phyloP scores from a whole-genome alignment of 1,140 invertebrate genomes.

The Trachelipus rathkii region DNA sequence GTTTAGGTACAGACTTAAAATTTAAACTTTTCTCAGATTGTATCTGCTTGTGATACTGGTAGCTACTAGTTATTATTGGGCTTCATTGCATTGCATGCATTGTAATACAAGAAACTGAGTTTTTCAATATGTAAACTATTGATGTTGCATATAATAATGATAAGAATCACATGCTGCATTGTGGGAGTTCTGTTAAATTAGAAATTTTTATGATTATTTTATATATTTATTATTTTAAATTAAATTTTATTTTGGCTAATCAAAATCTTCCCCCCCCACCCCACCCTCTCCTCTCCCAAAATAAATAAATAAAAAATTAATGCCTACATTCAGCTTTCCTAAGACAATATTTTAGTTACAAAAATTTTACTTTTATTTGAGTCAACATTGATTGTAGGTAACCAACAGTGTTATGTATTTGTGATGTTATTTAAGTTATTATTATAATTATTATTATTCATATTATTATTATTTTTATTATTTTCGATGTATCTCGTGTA shows the following conservation, averaged over 20 bases:
- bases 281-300: no score
- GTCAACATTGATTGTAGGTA: neutral
- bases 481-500: no score
- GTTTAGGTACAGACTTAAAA: slow-evolving; percentile 33
- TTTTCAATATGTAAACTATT: slow-evolving; percentile 38
- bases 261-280: neutral
- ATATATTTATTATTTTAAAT: slow-evolving; percentile 7
- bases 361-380: neutral
- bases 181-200: slow-evolving; percentile 24
- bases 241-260: neutral
- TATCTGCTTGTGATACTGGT: slow-evolving; percentile 44
- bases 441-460: neutral
- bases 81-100: slow-evolving; percentile 35
- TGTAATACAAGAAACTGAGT: slow-evolving; percentile 34
- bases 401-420: neutral
- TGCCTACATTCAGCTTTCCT: no score
- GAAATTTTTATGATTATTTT: neutral
- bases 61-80: slow-evolving; percentile 39
- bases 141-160: slow-evolving; percentile 38
- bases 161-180: slow-evolving; percentile 44
- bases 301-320: no score
- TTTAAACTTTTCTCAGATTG: slow-evolving; percentile 31
- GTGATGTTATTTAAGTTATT: neutral
- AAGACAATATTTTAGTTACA: no score
- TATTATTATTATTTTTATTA: neutral